Conservation (phyloP, 2,113 vertebrate species). For the Notechis scutatus region DNA sequence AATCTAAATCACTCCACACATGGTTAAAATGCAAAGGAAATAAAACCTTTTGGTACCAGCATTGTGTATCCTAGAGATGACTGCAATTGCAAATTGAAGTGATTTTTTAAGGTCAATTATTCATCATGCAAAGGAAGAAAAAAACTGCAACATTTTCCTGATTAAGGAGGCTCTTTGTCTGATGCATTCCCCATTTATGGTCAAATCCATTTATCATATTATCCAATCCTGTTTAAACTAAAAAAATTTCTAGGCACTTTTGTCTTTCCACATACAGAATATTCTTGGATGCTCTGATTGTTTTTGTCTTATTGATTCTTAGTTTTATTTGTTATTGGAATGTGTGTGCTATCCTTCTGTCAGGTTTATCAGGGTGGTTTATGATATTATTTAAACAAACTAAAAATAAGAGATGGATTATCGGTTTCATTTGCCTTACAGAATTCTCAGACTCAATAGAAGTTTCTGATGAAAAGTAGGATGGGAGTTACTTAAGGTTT, state of each 20-base stretch:
- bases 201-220: neutral
- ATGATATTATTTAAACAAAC: neutral
- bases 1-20: neutral
- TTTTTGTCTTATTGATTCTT: neutral
- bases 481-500: neutral
- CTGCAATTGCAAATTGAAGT: neutral
- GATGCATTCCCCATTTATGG: neutral
- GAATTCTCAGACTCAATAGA: neutral
- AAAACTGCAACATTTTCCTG: neutral
- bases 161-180: neutral
- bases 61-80: neutral
- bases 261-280: neutral
- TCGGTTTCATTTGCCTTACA: neutral
- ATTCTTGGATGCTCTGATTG: neutral
- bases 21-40: neutral
- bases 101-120: neutral
- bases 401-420: neutral
- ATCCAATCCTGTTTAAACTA: neutral
- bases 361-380: neutral
- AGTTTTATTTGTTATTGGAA: neutral
- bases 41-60: neutral
- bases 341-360: neutral
- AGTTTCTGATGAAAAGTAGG: neutral
- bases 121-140: neutral
- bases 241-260: neutral